Base-by-base conservation (phyloP, 2,113 vertebrate genomes). In the Lutjanus erythropterus region DNA sequence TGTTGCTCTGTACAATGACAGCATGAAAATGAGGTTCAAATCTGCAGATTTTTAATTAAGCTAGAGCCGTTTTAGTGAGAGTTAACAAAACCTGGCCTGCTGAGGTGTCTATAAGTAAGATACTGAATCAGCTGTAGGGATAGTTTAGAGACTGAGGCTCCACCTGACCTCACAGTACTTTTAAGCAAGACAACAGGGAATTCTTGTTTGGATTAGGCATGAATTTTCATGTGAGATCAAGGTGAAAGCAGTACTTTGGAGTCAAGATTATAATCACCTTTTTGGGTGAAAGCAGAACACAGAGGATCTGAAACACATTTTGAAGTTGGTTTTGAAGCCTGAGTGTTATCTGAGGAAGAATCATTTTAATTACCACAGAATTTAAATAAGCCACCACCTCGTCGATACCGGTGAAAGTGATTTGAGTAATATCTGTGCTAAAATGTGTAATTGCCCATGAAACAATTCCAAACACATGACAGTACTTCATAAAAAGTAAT, bases 391-490 rank as follows among this genome's bases (percentile, higher is more conserved):
- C 61, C 29, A 47, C 39, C 33, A 19, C 25, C 71, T 60, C 14
- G n/a, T 29, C 10, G 4, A 64, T 35, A 55, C 56, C 21, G 37
- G 49, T 58, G 52, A 75, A 81, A 49, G 33, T 37, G 25, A 78
- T 81, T 55, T 56, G 29, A 50, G 53, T 55, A 52, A 76, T 52
- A 78, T 58, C n/a, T 46, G 18, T 18, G 33, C 27, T 58, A 67
- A 76, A 77, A 77, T 31, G 68, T 70, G 47, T 68, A 85, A 86
- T 84, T 83, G 31, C 3, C 58, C 56, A 52, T 74, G 69, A 85
- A 85, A 79, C 35, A 11, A 31, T 46, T 52, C 64, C 49, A 66
- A 74, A 82, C 47, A 53, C 59, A 47, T 50, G 50, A 71, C 37
- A 59, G 66, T 35, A 31, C 42, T 71, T 80, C 47, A n/a, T 44